Evolutionary conservation across 2,888 invertebrate genomes (phyloP).

Genomic region (Microplitis manilae): DNA sequence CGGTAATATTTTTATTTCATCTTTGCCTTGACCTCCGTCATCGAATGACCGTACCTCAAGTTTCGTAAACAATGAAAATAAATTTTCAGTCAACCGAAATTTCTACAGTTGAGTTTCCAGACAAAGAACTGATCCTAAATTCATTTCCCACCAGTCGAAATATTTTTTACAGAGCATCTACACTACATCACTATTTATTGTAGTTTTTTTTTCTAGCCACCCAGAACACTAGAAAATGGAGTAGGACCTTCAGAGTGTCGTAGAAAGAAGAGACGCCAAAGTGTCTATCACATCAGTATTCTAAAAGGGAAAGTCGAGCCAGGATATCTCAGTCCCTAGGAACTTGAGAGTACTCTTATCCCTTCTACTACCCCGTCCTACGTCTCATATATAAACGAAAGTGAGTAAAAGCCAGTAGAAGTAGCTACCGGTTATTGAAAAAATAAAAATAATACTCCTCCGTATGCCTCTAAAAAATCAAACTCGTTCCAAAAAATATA

Average conservation of each 20-base stretch:
- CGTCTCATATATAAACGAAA: not conserved
- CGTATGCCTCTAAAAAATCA: not conserved
- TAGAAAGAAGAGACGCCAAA: not conserved
- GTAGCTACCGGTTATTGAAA: not conserved
- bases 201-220: not conserved
- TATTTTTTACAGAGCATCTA: too few species aligned
- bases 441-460: constrained; percentile 1
- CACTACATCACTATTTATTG: too few species aligned
- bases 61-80: too few species aligned
- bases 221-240: not conserved
- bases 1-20: too few species aligned
- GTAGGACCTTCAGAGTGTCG: not conserved
- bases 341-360: not conserved
- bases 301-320: not conserved
- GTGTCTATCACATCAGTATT: not conserved
- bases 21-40: too few species aligned
- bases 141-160: too few species aligned
- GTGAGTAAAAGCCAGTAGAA: not conserved
- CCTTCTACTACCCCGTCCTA: not conserved
- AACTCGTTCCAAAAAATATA: not conserved
- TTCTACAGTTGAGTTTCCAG: too few species aligned
- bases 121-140: too few species aligned
- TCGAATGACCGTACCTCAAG: too few species aligned
- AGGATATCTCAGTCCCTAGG: not conserved
- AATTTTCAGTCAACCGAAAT: too few species aligned